Base-by-base conservation (phyloP, 2,113 vertebrate species). In the Rhegmatorhina hoffmannsi region DNA sequence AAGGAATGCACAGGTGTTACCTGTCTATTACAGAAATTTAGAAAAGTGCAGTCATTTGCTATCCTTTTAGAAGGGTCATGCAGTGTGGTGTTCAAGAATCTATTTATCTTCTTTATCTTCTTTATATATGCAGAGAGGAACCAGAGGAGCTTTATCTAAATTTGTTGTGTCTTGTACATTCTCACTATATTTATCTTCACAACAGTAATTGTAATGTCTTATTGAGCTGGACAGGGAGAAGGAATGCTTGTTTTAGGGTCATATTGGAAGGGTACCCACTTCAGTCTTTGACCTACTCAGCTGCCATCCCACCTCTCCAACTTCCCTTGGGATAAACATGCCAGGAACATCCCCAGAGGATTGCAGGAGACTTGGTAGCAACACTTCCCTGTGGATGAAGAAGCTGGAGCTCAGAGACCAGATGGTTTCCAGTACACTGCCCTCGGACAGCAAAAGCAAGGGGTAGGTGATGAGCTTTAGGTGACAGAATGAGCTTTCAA, bases 41-140 rank as follows among this genome's bases (percentile, higher is more conserved):
- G 43, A 64, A 69, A 28, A 89, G 47, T 52, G 8, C 18, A 55
- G 17, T 46, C 17, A 29, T 17, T 88, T 81, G 33, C n/a, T 59
- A 1, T 66, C 43, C 10, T 70, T 89, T n/a, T 20, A 43, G 36
- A 81, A 85, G 12, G 17, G 26, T 5, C 0, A 0, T 34, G 29
- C 13, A 43, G 5, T 26, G 14, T 21, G 14, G 5, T 77, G 17
- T 36, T 47, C 0, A 2, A 49, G 9, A 76, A 36, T 20, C 24
- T 60, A 4, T 62, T 64, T 47, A 33, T 40, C 8, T 64, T 77
- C 18, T 60, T 64, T 47, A 33, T 40, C 8, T 64, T 77, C 21
- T 60, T 64, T 44, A 26, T 33, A 20, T 44, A 21, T 2, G 4
- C 3, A 2, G 21, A n/a, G 72, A 73, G 55, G 43, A 90, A 28